Base-by-base conservation (phyloP, 1,140 invertebrate species). In the Zelostemma sp. region DNA sequence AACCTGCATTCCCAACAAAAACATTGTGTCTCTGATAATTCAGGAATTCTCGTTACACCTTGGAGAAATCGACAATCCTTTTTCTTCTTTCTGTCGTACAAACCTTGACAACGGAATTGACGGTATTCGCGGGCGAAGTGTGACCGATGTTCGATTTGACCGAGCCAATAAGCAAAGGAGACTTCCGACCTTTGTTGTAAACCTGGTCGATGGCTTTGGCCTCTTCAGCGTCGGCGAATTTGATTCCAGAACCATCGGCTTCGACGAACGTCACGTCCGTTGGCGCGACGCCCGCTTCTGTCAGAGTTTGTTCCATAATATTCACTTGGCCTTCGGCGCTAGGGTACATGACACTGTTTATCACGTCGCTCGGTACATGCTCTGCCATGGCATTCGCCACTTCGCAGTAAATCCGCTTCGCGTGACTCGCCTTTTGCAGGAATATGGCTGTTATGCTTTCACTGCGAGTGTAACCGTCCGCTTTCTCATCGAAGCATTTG, bases 81-180 rank as follows among this genome's bases (percentile, higher is more conserved):
- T n/a, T n/a, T n/a, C n/a, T n/a, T n/a, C n/a, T n/a, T n/a, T 28
- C 8, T 28, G 8, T 28, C 25, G 17, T 54, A 3, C 43, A 12
- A 17, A 75, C 87, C 81, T 92, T 92, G 6, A 87, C 86, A 43
- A 91, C 73, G 1, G 88, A 84, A 61, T 87, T 87, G 0, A 92
- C 68, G 31, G 87, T 86, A 74, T 91, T 90, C 1, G 89, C 88
- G 17, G 91, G 88, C 80, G 93, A 92, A 15, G 91, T 86, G 73
- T 94, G 92, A 0, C 93, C 93, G 82, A 93, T 88, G 78, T 93
- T 94, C 8, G 91, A 90, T 77, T 94, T 94, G 1, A 93, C 87
- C 1, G 92, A 92, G 2, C 93, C 93, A 63, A 95, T 88, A 3
- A 90, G 76, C 3, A 95, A 83, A 12, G 92, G 91, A 6, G 83